These are phyloP conservation scores for Gandaritis pyraliata DNA, from an alignment of 2,888 invertebrate genomes.

Conservation along the genomic window DNA sequence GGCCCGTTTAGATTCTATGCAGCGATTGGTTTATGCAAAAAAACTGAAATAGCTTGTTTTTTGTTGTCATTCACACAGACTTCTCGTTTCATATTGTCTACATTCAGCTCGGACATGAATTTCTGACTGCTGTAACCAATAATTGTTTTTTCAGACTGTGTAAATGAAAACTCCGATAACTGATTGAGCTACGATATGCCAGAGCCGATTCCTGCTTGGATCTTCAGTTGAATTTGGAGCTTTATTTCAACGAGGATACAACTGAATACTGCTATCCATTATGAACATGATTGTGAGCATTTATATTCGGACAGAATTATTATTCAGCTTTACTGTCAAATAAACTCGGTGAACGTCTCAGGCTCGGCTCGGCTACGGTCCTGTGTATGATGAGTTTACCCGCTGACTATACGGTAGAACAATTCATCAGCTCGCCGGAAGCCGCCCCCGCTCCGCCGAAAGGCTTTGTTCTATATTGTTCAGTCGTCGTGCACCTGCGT, in stretches of 20 bases:
- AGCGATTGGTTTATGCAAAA: not conserved
- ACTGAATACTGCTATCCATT: too few relatives aligned
- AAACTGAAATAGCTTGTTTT: too few relatives aligned
- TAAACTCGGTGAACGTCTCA: too few relatives aligned
- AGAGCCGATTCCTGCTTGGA: too few relatives aligned
- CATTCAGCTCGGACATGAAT: not conserved
- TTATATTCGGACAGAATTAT: too few relatives aligned
- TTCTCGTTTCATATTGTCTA: not conserved
- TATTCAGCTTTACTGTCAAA: too few relatives aligned
- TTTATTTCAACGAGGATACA: too few relatives aligned
- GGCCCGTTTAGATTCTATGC: not conserved
- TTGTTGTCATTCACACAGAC: not conserved
- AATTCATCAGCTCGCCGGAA: slow-evolving; percentile 44
- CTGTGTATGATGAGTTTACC: slow-evolving; percentile 6
- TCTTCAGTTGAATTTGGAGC: too few relatives aligned
- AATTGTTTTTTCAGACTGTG: not conserved
- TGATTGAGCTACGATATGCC: too few relatives aligned
- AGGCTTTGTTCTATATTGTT: slow-evolving; percentile 39
- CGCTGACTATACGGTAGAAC: slow-evolving; percentile 24
- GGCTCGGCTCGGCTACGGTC: too few relatives aligned
- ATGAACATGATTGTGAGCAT: too few relatives aligned
- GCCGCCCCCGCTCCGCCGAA: slow-evolving; percentile 30
- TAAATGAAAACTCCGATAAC: not conserved
- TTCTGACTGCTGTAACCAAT: not conserved
- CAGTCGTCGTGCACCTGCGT: slow-evolving; percentile 38